Base-by-base conservation (phyloP, 1,140 invertebrate species). In the Penaeus chinensis region DNA sequence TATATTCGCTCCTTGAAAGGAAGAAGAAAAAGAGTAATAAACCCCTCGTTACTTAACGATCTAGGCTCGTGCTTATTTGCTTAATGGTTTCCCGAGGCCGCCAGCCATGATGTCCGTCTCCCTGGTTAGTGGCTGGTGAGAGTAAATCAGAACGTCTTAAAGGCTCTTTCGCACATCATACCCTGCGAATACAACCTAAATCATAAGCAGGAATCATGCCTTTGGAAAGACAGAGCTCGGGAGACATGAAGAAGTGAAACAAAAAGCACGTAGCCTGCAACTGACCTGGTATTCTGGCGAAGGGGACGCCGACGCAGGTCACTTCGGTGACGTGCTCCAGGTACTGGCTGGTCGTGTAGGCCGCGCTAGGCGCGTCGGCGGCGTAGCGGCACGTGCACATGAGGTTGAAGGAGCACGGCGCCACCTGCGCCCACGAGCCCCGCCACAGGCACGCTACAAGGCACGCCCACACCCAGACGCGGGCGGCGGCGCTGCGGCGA, bases 251-350 rank as follows among this genome's bases (percentile, higher is more conserved):
- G 37, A 42, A 42, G 4, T 71, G 22, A 71, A 71, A 71, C 69
- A 4, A 22, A 71, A 2, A 13, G n/a, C 66, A 20, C n/a, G 66
- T n/a, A 5, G 22, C 69, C 11, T n/a, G 24, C n/a, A 18, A 86
- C 85, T 87, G 8, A 87, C 85, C 85, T 82, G 85, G 85, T 22
- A 87, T 81, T 79, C 79, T 82, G 20, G 85, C 85, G 54, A 87
- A 87, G 54, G 85, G 85, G 63, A 87, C 85, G 4, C 85, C 85
- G n/a, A 82, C 47, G n/a, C 85, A 87, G 79, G 66, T 74, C 18
- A 87, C n/a, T 47, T 87, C 85, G 22, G 79, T 82, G 66, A 87
- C 82, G 47, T n/a, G 78, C 18, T 87, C 85, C 18, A 63, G 54
- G 24, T 42, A 18, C 11, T 47, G 78, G 2, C 76, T 27, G 65